phyloP scores from a whole-genome alignment of 2,888 invertebrate genomes.

The Dryobota labecula region DNA sequence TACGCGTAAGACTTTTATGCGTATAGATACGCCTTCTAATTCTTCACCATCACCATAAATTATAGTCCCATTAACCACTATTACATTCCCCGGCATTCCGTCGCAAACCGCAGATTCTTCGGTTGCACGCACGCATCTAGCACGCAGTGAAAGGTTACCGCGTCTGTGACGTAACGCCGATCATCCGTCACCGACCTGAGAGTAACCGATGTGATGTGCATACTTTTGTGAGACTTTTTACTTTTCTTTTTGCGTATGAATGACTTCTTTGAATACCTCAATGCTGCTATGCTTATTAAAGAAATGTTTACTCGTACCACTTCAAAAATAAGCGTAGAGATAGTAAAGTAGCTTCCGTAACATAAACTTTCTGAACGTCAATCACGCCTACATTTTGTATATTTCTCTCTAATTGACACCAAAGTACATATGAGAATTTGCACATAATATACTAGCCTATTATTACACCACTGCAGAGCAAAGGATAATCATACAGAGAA shows the following conservation, averaged over 20 bases:
- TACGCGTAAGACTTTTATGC: neutral
- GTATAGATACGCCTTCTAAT: neutral
- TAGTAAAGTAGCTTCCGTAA: neutral
- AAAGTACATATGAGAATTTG: neutral
- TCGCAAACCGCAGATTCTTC: constrained; percentile 40
- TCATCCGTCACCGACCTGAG: constrained; percentile 60
- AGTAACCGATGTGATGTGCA: constrained; percentile 38
- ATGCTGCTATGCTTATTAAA: neutral
- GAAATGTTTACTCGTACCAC: constrained; percentile 8
- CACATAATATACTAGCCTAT: neutral
- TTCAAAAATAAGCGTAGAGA: neutral
- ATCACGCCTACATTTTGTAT: neutral
- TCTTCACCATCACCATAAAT: neutral
- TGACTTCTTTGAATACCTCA: constrained; percentile 15
- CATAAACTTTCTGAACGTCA: neutral
- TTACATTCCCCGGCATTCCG: constrained; percentile 53
- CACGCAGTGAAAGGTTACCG: constrained; percentile 76
- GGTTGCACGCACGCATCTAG: constrained; percentile 51
- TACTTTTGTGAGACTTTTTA: constrained; percentile 28
- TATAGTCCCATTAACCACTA: constrained; percentile 11
- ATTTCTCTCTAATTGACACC: neutral
- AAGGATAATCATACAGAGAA: neutral
- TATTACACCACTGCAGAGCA: neutral
- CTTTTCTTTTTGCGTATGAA: constrained; percentile 23
- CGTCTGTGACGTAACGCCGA: constrained; percentile 70